Percentiles rank a stretch among this genome's conserved stretches.
phyloP scores from a whole-genome alignment of 2,113 vertebrate species.

The Stomatorhinus ivindoensis region DNA sequence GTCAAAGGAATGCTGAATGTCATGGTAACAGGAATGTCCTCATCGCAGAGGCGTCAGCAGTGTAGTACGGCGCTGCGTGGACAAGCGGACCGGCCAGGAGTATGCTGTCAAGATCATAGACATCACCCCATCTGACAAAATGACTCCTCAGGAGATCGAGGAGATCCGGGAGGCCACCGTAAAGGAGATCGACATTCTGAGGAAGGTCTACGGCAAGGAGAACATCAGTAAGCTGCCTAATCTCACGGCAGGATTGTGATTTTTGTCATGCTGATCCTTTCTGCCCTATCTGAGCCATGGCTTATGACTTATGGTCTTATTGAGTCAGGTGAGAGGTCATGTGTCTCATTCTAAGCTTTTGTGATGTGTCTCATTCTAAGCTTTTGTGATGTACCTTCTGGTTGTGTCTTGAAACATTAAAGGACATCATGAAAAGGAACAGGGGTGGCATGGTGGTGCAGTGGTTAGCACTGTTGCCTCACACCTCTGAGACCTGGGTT shows the following conservation, averaged over 20 bases:
- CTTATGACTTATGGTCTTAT: background rate
- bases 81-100: constrained; percentile 72
- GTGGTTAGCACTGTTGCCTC: too few relatives aligned
- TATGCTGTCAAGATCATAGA: constrained; percentile 95
- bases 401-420: background rate
- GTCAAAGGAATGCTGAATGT: background rate
- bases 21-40: background rate
- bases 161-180: constrained; percentile 78
- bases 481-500: too few relatives aligned
- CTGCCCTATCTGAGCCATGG: background rate
- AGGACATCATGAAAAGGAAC: background rate
- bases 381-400: background rate
- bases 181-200: constrained; percentile 92
- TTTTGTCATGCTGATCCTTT: background rate
- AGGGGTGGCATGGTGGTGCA: too few relatives aligned
- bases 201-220: constrained; percentile 76
- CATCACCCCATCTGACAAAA: constrained; percentile 82
- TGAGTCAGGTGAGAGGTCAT: background rate
- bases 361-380: background rate
- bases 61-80: constrained; percentile 81
- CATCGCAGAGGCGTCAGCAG: constrained; percentile 85
- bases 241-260: background rate
- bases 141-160: constrained; percentile 66
- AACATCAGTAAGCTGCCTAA: constrained; percentile 77
- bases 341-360: background rate